Evolutionary conservation across 2,888 invertebrate genomes (phyloP).

Genomic region (Galeruca laticollis): DNA sequence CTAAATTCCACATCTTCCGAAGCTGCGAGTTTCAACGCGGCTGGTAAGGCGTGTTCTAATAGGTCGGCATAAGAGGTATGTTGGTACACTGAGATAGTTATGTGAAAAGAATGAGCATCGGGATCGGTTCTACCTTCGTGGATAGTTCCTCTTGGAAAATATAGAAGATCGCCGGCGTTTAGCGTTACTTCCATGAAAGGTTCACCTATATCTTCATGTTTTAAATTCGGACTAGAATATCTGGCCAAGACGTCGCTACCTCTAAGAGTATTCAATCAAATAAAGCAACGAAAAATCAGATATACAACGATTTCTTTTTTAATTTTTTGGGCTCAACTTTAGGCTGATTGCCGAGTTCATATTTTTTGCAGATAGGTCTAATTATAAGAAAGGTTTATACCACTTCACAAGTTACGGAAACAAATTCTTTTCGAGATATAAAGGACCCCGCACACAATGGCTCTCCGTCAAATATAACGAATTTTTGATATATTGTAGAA

Average conservation of each 20-base stretch:
- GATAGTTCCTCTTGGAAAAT: constrained; percentile 91
- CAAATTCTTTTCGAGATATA: too few species aligned
- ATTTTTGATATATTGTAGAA: too few species aligned
- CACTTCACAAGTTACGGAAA: too few species aligned
- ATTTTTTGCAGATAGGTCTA: too few species aligned
- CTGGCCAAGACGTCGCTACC: constrained; percentile 74
- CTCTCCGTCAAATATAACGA: too few species aligned
- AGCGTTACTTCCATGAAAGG: constrained; percentile 85
- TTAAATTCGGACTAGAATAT: constrained; percentile 84
- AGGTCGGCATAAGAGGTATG: constrained; percentile 92
- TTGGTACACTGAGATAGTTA: constrained; percentile 94
- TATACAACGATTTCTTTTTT: too few species aligned
- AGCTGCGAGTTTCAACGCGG: constrained; percentile 80
- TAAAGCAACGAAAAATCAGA: constrained; percentile 2
- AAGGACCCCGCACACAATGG: too few species aligned
- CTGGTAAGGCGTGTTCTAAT: constrained; percentile 82
- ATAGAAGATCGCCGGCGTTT: constrained; percentile 90
- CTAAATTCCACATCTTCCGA: constrained; percentile 77
- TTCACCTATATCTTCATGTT: constrained; percentile 79
- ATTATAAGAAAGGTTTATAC: too few species aligned
- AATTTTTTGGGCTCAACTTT: too few species aligned
- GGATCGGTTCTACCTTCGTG: constrained; percentile 87
- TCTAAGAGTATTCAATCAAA: constrained; percentile 42
- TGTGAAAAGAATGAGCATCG: constrained; percentile 90
- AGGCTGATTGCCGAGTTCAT: too few species aligned